Conservation (phyloP, 2,888 invertebrate species). For the Mellilla xanthometata region DNA sequence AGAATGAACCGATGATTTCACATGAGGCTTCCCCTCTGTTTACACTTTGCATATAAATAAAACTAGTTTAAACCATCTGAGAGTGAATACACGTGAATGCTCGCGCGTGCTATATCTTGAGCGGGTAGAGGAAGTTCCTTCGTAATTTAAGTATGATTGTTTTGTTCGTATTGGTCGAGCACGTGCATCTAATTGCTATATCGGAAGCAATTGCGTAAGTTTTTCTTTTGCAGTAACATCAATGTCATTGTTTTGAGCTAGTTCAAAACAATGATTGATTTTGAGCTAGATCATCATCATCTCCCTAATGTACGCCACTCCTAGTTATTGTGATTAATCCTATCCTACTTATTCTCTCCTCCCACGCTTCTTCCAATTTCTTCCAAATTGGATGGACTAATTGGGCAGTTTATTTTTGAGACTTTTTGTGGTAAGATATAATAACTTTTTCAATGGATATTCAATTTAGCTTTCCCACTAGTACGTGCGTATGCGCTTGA, state of each 20-base stretch:
- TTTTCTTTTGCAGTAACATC: slow-evolving; percentile 37
- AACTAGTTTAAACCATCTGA: slow-evolving; percentile 43
- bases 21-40: slow-evolving; percentile 31
- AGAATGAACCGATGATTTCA: slow-evolving; percentile 37
- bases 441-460: too few species aligned
- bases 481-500: slow-evolving; percentile 16
- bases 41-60: slow-evolving; percentile 40
- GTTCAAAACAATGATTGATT: too few species aligned
- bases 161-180: slow-evolving; percentile 10
- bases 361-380: too few species aligned
- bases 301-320: too few species aligned
- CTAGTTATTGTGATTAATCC: too few species aligned
- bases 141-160: slow-evolving; percentile 5
- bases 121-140: slow-evolving; percentile 46
- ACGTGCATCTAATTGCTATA: slow-evolving; percentile 17
- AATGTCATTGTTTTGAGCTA: slow-evolving; percentile 26
- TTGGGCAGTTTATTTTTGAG: too few species aligned
- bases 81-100: slow-evolving; percentile 47
- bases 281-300: too few species aligned
- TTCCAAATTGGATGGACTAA: too few species aligned
- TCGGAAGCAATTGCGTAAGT: slow-evolving; percentile 36
- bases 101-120: slow-evolving; percentile 60
- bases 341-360: too few species aligned
- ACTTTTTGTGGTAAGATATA: too few species aligned
- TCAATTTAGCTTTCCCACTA: slow-evolving; percentile 8